A percentile compares a stretch with the other conserved stretches of the same genome.
These are phyloP conservation scores for Scaptomyza pallida DNA, from an alignment of 1,140 invertebrate species.

Conservation along the genomic window DNA sequence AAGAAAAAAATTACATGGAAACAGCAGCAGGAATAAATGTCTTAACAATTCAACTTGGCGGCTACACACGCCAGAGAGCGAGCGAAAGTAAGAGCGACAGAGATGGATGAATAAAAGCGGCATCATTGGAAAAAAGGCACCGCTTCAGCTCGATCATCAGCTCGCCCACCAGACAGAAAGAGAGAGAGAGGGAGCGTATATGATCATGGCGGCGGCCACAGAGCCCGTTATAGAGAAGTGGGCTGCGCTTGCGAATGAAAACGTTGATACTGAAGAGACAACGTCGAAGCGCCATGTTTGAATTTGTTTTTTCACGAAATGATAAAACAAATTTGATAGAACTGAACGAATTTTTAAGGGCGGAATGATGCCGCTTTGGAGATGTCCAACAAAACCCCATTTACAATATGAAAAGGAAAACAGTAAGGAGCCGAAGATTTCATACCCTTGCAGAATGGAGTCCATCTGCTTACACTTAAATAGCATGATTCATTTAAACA, in stretches of 20 bases:
- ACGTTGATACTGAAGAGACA: constrained; percentile 12
- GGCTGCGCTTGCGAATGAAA: constrained; percentile 4
- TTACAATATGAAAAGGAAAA: no score
- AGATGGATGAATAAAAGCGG: constrained; percentile 13
- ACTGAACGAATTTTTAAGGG: constrained; percentile 19
- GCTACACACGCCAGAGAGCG: constrained; percentile 11
- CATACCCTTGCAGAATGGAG: no score
- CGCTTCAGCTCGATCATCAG: constrained; percentile 2
- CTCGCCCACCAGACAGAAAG: constrained; percentile 1
- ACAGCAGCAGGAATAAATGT: constrained; percentile 17
- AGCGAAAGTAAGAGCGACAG: constrained; percentile 17
- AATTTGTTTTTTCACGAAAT: neutral
- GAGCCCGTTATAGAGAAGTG: neutral
- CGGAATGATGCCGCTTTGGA: constrained; percentile 24
- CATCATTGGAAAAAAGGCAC: constrained; percentile 18
- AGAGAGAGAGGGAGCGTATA: neutral
- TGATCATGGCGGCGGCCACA: constrained; percentile 1
- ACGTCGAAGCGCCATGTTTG: constrained; percentile 14
- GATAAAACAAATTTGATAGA: no score
- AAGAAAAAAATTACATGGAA: constrained; percentile 14
- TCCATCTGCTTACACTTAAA: no score
- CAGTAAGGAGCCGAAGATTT: no score
- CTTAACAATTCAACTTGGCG: constrained; percentile 26
- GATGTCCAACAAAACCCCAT: constrained; percentile 12
- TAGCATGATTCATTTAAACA: no score